A percentile compares a stretch with the other conserved stretches of the same genome.
These are phyloP conservation scores for Rhombomys opimus DNA, from an alignment of 2,113 vertebrate species.

Conservation along the genomic window DNA sequence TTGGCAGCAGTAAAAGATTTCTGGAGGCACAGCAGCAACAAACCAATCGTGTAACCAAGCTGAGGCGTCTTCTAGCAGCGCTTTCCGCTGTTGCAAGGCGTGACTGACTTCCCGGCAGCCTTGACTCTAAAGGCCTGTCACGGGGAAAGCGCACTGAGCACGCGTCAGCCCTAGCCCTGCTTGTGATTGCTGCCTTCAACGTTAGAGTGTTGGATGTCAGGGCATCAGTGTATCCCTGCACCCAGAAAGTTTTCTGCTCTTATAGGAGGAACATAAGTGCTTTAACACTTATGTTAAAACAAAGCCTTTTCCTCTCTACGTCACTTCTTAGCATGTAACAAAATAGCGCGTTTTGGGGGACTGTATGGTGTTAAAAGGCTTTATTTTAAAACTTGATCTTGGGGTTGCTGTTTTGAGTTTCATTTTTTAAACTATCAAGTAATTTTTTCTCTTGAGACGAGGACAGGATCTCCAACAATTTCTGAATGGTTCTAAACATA, in stretches of 20 bases:
- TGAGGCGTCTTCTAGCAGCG: neutral
- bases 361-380: neutral
- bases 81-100: fast-evolving
- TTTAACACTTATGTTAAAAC: neutral
- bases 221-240: neutral
- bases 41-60: neutral
- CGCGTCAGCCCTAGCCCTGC: neutral
- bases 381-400: neutral
- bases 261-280: neutral
- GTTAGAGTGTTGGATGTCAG: neutral
- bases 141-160: neutral
- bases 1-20: neutral
- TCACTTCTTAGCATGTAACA: too few relatives aligned
- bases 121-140: neutral
- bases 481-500: neutral
- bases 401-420: neutral
- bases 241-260: neutral
- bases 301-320: neutral
- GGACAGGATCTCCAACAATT: neutral
- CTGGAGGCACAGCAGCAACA: neutral
- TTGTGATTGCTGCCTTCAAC: too few relatives aligned
- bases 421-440: neutral
- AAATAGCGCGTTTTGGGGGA: neutral
- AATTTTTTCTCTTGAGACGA: neutral
- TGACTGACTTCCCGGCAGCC: neutral